Base-by-base conservation (phyloP, 2,888 invertebrate genomes). In the Chloroclysta siterata region DNA sequence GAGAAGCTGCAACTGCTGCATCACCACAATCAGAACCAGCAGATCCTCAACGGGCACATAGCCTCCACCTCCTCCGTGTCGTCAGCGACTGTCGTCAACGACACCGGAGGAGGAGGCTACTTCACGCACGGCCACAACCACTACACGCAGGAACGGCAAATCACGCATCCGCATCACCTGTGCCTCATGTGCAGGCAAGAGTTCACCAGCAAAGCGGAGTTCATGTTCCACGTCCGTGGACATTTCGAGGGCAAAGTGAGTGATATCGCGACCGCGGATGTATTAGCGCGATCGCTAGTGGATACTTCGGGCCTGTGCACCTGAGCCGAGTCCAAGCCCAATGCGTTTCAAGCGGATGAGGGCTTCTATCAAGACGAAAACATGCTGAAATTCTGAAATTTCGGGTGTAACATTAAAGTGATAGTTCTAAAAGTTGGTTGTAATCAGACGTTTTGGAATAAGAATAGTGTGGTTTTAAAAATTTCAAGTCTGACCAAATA, bases 131-230 rank as follows among this genome's bases (percentile, higher is more conserved):
- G 89, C 0, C 92, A 92, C 73, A 88, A 89, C 36, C 93, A 93
- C 78, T 90, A 93, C 73, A 87, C 90, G 0, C 91, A 88, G 0
- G 90, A 91, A 66, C 72, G 92, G 44, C 93, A 93, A 61, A 90
- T 92, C 78, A 85, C 90, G 10, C 93, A 93, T 59, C 90, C 93
- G 1, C 93, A 93, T 72, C 93, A 93, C 57, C 93, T 94, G 54
- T 95, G 95, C 74, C 92, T 95, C 65, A 94, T 95, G 94, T 95
- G 95, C 70, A 89, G 95, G 28, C 94, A 95, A 60, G 95, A 95
- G 82, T 95, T 95, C 80, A 94, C 94, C 15, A 94, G 95, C 14
- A 95, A 95, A 80, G 94, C 95, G 0, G 95, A 95, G 79, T 95
- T 95, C 78, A 95, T 95, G 94, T 95, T 95, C 83, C 95, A 95